These are phyloP conservation scores for Pangasius mekongensis DNA, from an alignment of 2,797 vertebrate genomes.

Conservation along the genomic window DNA sequence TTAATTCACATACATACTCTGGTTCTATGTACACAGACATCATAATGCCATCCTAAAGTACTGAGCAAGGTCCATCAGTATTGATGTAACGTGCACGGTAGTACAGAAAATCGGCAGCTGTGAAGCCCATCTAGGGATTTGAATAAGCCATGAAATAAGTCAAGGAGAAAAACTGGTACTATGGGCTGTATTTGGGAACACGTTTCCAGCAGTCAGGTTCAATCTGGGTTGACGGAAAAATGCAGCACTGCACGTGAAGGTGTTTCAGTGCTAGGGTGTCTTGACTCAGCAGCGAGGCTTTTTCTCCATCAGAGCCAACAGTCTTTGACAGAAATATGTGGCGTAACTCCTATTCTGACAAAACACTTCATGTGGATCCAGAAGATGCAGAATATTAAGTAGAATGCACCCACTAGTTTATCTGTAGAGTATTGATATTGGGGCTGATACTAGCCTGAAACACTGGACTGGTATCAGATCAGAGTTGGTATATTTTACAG, in stretches of 20 bases:
- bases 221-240: constrained; percentile 15
- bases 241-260: not conserved
- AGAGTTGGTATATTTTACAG: no score
- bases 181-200: not conserved
- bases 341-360: constrained; percentile 9
- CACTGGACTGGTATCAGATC: no score
- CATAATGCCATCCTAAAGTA: not conserved
- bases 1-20: not conserved
- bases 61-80: not conserved
- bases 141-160: not conserved
- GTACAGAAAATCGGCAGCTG: not conserved
- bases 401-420: constrained; percentile 17
- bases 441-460: no score
- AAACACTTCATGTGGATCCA: constrained; percentile 21
- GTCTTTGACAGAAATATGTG: constrained; percentile 35
- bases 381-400: constrained; percentile 7
- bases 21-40: not conserved
- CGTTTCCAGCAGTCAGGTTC: not conserved
- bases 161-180: not conserved
- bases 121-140: constrained; percentile 11
- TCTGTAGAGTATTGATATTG: not conserved
- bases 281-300: constrained; percentile 32
- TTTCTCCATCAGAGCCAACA: constrained; percentile 10
- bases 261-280: not conserved
- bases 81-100: not conserved